Percentiles rank a stretch among this genome's conserved stretches.
phyloP scores from a whole-genome alignment of 2,113 vertebrate genomes.

The Crocuta crocuta region DNA sequence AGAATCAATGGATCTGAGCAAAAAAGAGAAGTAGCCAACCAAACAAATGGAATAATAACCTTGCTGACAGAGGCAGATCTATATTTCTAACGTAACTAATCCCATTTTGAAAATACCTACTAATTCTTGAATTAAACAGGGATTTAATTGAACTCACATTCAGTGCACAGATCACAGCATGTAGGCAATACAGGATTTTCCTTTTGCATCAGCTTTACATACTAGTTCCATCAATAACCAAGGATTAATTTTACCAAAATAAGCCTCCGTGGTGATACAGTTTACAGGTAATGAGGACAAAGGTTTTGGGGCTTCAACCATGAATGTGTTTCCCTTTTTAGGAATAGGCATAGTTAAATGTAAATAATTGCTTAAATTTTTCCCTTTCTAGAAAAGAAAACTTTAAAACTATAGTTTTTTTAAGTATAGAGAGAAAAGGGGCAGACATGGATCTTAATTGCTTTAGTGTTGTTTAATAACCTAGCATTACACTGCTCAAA shows the following conservation, averaged over 20 bases:
- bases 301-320: background rate
- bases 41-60: background rate
- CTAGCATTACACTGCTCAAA: background rate
- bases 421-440: background rate
- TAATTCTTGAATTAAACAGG: background rate
- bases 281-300: background rate
- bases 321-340: background rate
- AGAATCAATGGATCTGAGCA: background rate
- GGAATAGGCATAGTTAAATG: background rate
- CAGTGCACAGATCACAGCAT: background rate
- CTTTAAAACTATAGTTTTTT: background rate
- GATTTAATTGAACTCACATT: background rate
- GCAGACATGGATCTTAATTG: background rate
- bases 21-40: background rate
- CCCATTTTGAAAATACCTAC: background rate
- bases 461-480: conserved; percentile 25
- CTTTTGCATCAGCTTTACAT: background rate
- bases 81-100: background rate
- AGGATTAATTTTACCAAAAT: background rate
- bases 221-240: background rate
- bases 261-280: background rate
- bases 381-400: background rate
- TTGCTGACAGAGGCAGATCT: background rate
- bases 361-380: conserved; percentile 10
- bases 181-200: background rate